A percentile compares a stretch with the other conserved stretches of the same genome.
phyloP scores from a whole-genome alignment of 1,140 invertebrate genomes.

The Saccostrea cuccullata region DNA sequence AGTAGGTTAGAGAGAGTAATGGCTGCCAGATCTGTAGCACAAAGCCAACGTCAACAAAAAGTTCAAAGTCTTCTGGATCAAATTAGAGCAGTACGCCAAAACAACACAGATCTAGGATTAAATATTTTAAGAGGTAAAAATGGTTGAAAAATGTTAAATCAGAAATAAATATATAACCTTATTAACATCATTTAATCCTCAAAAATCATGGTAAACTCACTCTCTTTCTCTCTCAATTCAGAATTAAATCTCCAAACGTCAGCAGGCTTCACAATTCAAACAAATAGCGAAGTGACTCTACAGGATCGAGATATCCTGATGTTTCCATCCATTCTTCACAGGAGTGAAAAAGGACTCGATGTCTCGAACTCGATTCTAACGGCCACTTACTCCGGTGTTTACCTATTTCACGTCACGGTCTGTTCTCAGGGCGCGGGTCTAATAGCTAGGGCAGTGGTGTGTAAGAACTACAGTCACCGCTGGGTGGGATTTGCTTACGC shows the following conservation, averaged over 20 bases:
- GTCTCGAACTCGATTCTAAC: neutral
- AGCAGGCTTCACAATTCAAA: neutral
- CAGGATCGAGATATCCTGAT: neutral
- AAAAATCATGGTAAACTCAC: no score
- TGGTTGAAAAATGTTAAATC: no score
- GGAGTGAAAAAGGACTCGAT: neutral
- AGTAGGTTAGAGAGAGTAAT: neutral
- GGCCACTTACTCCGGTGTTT: neutral
- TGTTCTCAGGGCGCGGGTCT: neutral
- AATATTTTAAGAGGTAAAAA: neutral
- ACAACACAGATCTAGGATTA: neutral
- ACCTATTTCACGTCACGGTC: neutral
- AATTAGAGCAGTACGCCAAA: neutral
- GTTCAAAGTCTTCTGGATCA: neutral
- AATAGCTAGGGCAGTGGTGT: neutral
- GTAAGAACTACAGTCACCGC: neutral
- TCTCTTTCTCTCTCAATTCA: neutral
- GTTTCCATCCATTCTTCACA: neutral
- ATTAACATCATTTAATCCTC: no score
- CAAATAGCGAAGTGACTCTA: neutral
- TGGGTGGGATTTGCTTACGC: neutral
- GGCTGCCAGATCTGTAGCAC: neutral
- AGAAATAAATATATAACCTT: no score
- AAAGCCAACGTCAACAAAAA: neutral
- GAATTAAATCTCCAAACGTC: neutral